Evolutionary conservation across 2,888 invertebrate species (phyloP).

Genomic region (Polia nebulosa): DNA sequence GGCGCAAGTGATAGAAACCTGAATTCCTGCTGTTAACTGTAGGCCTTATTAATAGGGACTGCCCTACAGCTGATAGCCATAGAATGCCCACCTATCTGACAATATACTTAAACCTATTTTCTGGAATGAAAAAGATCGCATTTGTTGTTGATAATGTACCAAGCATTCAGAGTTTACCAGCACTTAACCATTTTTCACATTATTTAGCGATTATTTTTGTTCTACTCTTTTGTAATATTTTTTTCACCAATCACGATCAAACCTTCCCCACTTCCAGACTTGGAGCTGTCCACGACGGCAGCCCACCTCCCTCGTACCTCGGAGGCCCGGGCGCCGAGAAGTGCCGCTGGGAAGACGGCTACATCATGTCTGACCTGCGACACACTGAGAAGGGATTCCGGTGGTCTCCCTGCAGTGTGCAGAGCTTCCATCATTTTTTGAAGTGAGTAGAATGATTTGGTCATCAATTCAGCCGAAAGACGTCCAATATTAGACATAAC

Average conservation of each 20-base stretch:
- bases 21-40: no score
- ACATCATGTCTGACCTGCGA: conserved; percentile 98
- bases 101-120: no score
- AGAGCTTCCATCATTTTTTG: conserved; percentile 98
- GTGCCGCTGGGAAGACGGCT: conserved; percentile 98
- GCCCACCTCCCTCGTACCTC: conserved; percentile 98
- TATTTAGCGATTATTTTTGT: background rate
- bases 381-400: conserved; percentile 98
- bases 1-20: no score
- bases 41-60: no score
- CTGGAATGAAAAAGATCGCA: no score
- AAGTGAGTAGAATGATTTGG: conserved; percentile 93
- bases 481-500: no score
- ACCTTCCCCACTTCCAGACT: conserved; percentile 89
- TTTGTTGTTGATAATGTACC: no score
- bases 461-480: no score
- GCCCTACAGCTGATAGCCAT: no score
- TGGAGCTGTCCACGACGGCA: conserved; percentile 99
- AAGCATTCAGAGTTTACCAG: no score
- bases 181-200: background rate
- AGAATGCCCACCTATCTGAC: no score
- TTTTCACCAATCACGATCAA: background rate
- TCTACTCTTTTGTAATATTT: background rate
- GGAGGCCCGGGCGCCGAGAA: conserved; percentile 98
- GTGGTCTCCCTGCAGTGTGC: conserved; percentile 98